Evolutionary conservation across 1,140 invertebrate species (phyloP), one percentile per base, ranked within the genome.

Genomic region (Tribolium castaneum): DNA sequence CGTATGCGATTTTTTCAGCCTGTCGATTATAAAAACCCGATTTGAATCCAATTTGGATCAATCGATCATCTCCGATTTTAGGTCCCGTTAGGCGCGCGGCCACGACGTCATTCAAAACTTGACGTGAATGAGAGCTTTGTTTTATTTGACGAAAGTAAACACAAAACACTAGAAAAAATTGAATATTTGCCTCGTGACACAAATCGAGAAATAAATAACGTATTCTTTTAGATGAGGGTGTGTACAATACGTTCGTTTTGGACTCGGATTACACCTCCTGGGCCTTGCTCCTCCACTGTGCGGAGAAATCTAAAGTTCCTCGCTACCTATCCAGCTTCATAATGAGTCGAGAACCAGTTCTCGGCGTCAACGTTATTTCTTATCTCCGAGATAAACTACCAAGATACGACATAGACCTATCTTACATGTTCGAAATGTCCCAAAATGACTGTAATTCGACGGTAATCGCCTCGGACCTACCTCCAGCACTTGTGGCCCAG

Each of bases 191-290:
- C 5, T 45, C 9, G 39, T 45, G 39, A 45, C 39, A 45, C 39
- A 45, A n/a, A n/a, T 45, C n/a, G 5, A 45, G 3, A 45, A 45
- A 45, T 10, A 45, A 10, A 45, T 45, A n/a, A 10, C 3, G 39
- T 2, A 9, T 45, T 45, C 70, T 83, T 86, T 66, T 86, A 96
- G 94, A 95, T 87, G 94, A 96, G 88, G 94, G 94, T n/a, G 89
- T 96, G 74, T 96, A 96, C 86, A 96, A 96, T 81, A 96, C 95
- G 0, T 96, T 94, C 82, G 92, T 96, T 0, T 83, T 96, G 80
- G 95, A 96, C 84, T 93, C 94, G 0, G 94, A 96, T 85, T 95
- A 95, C 84, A 90, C 90, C 66, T 92, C 91, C 1, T 96, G 94
- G 94, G 90, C 93, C 0, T 87, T 96, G 34, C 87, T 96, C 7